phyloP scores from a whole-genome alignment of 2,797 vertebrate species.

The Varecia variegata region DNA sequence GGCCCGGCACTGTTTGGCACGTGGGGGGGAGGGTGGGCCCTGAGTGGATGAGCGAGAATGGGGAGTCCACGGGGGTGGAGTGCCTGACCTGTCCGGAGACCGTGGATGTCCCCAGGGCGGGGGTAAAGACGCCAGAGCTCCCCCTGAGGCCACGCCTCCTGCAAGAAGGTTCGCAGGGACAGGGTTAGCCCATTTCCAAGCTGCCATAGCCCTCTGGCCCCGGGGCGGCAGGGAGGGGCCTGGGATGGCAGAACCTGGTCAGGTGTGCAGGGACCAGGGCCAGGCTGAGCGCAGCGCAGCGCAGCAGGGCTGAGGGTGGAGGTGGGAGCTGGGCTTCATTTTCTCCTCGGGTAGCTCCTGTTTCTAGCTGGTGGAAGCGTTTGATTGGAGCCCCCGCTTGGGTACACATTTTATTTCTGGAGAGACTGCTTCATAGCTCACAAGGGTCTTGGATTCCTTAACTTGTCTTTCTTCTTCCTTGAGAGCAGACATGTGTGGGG shows the following conservation, averaged over 20 bases:
- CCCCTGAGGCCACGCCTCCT: neutral
- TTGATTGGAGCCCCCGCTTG: conserved; percentile 74
- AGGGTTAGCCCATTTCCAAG: neutral
- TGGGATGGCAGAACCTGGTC: neutral
- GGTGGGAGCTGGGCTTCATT: conserved; percentile 58
- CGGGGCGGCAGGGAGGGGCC: neutral
- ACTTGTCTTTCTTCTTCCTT: conserved; percentile 74
- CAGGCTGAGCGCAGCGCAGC: accelerated
- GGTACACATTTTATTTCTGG: conserved; percentile 76
- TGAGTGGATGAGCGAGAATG: neutral
- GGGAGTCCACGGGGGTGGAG: neutral
- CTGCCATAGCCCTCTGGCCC: neutral
- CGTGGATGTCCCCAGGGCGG: neutral
- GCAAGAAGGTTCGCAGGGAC: neutral
- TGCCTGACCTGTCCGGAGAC: neutral
- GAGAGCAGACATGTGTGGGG: conserved; percentile 77
- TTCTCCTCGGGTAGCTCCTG: conserved; percentile 72
- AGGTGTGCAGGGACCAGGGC: neutral
- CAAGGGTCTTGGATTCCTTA: conserved; percentile 52
- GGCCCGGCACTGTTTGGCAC: neutral
- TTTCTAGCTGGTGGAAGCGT: conserved; percentile 68
- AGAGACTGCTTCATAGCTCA: conserved; percentile 72
- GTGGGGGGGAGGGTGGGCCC: neutral
- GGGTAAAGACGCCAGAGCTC: neutral
- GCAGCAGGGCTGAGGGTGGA: neutral